Conservation (phyloP, 2,888 invertebrate genomes). For the Drosophila parthenogenetica region DNA sequence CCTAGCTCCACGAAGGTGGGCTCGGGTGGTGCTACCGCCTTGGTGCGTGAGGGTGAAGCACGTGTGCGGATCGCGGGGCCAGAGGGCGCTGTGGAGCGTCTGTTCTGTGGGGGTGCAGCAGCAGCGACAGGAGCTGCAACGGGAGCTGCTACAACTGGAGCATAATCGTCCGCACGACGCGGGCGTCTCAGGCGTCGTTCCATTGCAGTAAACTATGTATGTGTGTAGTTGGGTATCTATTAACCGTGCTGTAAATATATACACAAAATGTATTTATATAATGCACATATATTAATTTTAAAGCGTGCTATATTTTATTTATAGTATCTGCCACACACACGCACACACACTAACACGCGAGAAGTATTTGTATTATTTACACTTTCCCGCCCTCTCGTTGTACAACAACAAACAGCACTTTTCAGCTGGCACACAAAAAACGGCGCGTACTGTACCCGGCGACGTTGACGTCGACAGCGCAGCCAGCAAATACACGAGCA, state of each 20-base stretch:
- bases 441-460: constrained; percentile 73
- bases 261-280: constrained; percentile 38
- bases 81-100: constrained; percentile 40
- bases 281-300: constrained; percentile 24
- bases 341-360: constrained; percentile 17
- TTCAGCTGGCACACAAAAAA: constrained; percentile 59
- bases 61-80: constrained; percentile 57
- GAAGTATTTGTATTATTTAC: constrained; percentile 50
- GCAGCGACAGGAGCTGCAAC: constrained; percentile 1
- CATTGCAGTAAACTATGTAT: constrained; percentile 40
- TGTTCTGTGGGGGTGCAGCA: constrained; percentile 39
- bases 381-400: constrained; percentile 58
- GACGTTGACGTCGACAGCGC: constrained; percentile 54
- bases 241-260: constrained; percentile 45
- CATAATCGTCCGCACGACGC: constrained; percentile 58
- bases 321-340: constrained; percentile 49
- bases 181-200: constrained; percentile 71
- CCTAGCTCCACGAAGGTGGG: constrained; percentile 29
- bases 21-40: constrained; percentile 26
- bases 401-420: constrained; percentile 20
- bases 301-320: constrained; percentile 64
- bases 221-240: background rate
- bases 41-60: constrained; percentile 59
- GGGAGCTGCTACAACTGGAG: constrained; percentile 2
- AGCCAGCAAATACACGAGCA: constrained; percentile 22